A percentile compares a stretch with the other conserved stretches of the same genome.
Conservation (phyloP, 2,113 vertebrate genomes). For the Elaphurus davidianus region DNA sequence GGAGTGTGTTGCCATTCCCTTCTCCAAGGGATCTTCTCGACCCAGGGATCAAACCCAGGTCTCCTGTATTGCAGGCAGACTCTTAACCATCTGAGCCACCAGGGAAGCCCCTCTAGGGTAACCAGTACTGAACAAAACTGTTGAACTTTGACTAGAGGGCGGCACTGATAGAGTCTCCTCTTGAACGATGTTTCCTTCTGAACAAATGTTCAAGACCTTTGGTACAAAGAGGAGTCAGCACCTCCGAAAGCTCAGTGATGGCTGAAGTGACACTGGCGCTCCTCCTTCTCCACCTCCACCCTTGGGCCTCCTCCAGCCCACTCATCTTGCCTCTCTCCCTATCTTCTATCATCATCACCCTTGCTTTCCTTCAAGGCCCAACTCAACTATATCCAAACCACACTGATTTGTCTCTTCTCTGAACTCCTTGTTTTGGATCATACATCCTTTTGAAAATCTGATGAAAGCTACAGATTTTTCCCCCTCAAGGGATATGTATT, state of each 20-base stretch:
- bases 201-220: not conserved
- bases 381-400: not conserved
- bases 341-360: not conserved
- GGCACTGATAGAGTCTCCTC: not conserved
- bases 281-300: not conserved
- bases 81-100: not conserved
- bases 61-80: not conserved
- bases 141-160: not conserved
- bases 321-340: not conserved
- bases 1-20: not conserved
- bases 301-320: not conserved
- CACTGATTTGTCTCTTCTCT: slow-evolving; percentile 7
- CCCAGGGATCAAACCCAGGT: not conserved
- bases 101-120: not conserved
- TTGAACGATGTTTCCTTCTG: not conserved
- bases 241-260: not conserved
- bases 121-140: not conserved
- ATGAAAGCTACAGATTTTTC: not conserved
- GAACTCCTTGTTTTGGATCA: not conserved
- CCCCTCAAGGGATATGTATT: not conserved
- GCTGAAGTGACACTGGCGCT: not conserved
- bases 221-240: not conserved
- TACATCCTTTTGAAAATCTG: slow-evolving; percentile 11
- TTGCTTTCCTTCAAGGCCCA: slow-evolving; percentile 3
- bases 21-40: not conserved